phyloP scores from a whole-genome alignment of 2,888 invertebrate species.

The Ptilodon capucinus region DNA sequence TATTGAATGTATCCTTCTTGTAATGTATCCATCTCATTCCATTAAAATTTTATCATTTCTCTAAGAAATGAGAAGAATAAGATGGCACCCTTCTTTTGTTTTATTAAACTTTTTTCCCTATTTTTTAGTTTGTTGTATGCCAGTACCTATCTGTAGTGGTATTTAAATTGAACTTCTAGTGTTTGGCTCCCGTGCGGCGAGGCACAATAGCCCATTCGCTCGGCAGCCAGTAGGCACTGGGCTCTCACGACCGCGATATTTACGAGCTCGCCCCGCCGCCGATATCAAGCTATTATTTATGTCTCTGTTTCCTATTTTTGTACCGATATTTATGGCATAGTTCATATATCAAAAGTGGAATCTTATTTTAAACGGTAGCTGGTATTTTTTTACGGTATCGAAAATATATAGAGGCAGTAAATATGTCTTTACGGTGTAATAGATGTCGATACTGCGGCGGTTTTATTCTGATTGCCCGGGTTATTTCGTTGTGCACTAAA shows the following conservation, averaged over 20 bases:
- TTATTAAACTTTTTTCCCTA: no score
- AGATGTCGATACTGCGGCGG: conserved; percentile 1
- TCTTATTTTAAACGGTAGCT: conserved; percentile 24
- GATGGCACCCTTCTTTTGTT: no score
- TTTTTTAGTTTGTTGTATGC: no score
- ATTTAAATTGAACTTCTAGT: background rate
- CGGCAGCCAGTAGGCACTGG: conserved; percentile 37
- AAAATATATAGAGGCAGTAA: conserved; percentile 1
- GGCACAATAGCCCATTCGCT: background rate
- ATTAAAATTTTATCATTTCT: no score
- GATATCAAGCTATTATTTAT: conserved; percentile 72
- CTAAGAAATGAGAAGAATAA: no score
- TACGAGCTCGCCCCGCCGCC: conserved; percentile 50
- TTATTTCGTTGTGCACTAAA: background rate
- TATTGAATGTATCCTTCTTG: no score
- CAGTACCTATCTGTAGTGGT: no score
- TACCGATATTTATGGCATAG: conserved; percentile 40
- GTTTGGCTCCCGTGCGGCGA: background rate
- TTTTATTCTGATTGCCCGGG: background rate
- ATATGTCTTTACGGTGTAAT: background rate
- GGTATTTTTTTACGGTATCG: background rate
- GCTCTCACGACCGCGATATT: conserved; percentile 66
- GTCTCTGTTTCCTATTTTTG: conserved; percentile 68
- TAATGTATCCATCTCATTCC: no score
- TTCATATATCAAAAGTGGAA: conserved; percentile 31